Evolutionary conservation across 92 coral and sea anemone species (phyloP), one percentile per base, ranked within the genome.

Genomic region (Palythoa caribaeorum): DNA sequence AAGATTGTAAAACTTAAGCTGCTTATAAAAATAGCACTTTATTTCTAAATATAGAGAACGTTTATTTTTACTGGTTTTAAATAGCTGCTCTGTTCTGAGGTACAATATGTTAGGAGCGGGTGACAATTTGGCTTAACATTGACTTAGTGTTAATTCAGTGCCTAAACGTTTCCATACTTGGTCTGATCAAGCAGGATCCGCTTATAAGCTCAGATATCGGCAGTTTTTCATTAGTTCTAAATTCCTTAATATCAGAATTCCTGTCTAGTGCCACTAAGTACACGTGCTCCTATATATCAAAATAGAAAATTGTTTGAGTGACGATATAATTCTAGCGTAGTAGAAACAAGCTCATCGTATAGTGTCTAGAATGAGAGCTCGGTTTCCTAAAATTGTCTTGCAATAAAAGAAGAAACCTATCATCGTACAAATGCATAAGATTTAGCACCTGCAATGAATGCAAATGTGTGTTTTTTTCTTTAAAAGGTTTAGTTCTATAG

Each of bases 401-500:
- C 70, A 17, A 63, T 63, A 19, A 63, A 17, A 20, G 21, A 63
- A 4, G 70, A 63, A 63, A 63, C 70, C 20, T 17, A 63, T 63
- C 5, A 8, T 44, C 50, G 7, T 44, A 4, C 50, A 44, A 63
- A 17, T 63, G 70, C 75, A 70, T 70, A 36, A 36, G 9, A 15
- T 36, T 35, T 70, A 70, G 75, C 39, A 38, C 47, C 75, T 70
- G 75, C 65, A 36, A 70, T 38, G 47, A 35, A 70, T 70, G 75
- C 48, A 70, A 10, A 70, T 70, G 13, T 35, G 37, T 10, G 37
- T 11, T 70, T 70, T 70, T 70, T 3, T 70, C 28, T 38, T 70
- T 17, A 63, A 35, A 70, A 35, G 44, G 11, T 70, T 70, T 70
- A 3, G 75, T 70, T 36, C 40, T 70, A 20, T 35, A 35, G 75